phyloP scores from a whole-genome alignment of 2,888 invertebrate species.

The Panorpa germanica region DNA sequence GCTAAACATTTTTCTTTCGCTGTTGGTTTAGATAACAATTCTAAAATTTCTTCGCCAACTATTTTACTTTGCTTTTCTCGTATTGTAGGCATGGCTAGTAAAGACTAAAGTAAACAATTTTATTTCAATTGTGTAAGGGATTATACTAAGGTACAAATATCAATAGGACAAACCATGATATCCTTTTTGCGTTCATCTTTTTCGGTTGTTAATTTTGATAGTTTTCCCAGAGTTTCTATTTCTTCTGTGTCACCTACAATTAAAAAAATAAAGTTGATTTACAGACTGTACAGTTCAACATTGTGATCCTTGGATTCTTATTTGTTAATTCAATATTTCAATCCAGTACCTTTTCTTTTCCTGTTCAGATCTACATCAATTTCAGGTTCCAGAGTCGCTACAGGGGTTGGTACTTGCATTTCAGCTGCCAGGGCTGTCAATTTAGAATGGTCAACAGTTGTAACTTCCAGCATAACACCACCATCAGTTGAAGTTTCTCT shows the following conservation, averaged over 20 bases:
- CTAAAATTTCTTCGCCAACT: constrained; percentile 88
- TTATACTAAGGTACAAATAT: too few relatives aligned
- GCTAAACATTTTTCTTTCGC: constrained; percentile 92
- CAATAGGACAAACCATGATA: too few relatives aligned
- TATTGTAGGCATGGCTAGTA: constrained; percentile 82
- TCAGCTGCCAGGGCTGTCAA: constrained; percentile 30
- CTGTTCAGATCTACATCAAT: constrained; percentile 11
- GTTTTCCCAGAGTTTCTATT: too few relatives aligned
- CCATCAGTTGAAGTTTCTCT: constrained; percentile 19
- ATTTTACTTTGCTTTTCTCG: constrained; percentile 90
- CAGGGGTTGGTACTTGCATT: constrained; percentile 10
- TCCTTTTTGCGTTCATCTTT: too few relatives aligned
- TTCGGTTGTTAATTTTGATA: too few relatives aligned
- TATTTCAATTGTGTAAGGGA: too few relatives aligned
- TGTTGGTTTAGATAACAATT: constrained; percentile 83
- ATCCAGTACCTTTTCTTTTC: constrained; percentile 29
- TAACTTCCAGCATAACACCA: constrained; percentile 27
- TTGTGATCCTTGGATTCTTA: too few relatives aligned
- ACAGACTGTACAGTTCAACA: too few relatives aligned
- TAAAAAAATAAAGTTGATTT: too few relatives aligned
- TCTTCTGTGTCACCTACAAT: too few relatives aligned
- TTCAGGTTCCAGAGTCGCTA: constrained; percentile 10
- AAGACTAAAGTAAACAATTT: too few relatives aligned
- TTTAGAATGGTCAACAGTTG: constrained; percentile 34
- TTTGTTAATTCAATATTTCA: too few relatives aligned